These are phyloP conservation scores for Cantharis lateralis DNA, from an alignment of 2,888 invertebrate species.

Conservation along the genomic window DNA sequence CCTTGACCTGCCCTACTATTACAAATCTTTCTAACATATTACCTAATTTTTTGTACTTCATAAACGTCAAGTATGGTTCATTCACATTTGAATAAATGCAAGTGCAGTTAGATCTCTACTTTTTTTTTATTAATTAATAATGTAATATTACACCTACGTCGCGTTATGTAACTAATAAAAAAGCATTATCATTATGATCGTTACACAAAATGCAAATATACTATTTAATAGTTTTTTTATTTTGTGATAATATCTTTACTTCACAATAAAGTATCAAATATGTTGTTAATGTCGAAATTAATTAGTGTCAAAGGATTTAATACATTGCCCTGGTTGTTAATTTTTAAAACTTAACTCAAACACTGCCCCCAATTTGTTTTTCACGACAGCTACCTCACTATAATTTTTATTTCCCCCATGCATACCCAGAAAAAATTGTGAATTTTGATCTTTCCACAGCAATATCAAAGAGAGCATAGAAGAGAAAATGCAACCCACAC, in stretches of 20 bases:
- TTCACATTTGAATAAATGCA: not conserved
- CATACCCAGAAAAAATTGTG: no score
- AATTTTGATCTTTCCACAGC: no score
- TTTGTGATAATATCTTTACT: not conserved
- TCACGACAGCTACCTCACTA: no score
- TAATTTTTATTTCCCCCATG: no score
- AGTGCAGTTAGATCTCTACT: not conserved
- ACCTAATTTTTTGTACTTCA: slow-evolving; percentile 20
- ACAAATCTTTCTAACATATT: slow-evolving; percentile 27
- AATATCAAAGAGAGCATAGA: not conserved
- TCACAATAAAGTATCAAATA: not conserved
- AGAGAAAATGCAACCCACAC: not conserved
- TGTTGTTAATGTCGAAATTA: not conserved
- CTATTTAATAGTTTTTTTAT: not conserved
- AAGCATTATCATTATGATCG: not conserved
- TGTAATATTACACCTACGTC: not conserved
- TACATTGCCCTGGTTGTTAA: not conserved
- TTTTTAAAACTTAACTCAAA: not conserved
- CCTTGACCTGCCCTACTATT: slow-evolving; percentile 43
- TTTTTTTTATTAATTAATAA: not conserved
- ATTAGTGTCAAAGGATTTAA: not conserved
- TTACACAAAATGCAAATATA: not conserved
- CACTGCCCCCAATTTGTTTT: not conserved
- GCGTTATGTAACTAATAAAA: not conserved
- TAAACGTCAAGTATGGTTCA: not conserved